Percentiles rank a stretch among this genome's conserved stretches.
Conservation (phyloP, 2,797 vertebrate genomes). For the Distichodus sexfasciatus region DNA sequence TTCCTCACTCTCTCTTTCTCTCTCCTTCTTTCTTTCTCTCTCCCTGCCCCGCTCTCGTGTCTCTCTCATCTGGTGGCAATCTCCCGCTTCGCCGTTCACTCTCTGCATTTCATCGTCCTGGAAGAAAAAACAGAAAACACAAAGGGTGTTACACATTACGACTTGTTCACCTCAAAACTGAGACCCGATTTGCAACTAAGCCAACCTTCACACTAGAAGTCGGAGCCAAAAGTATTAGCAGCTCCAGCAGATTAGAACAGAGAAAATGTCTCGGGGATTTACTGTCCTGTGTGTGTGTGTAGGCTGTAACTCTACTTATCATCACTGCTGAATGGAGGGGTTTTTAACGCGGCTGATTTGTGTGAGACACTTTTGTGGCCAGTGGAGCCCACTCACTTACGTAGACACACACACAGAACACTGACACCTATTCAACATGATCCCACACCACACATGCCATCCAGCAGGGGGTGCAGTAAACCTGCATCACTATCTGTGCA, state of each 20-base stretch:
- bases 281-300: slow-evolving; percentile 40
- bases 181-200: background rate
- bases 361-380: slow-evolving; percentile 72
- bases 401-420: slow-evolving; percentile 58
- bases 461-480: slow-evolving; percentile 59
- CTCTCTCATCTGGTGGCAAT: slow-evolving; percentile 61
- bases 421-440: slow-evolving; percentile 66
- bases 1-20: slow-evolving; percentile 41
- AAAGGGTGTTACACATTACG: background rate
- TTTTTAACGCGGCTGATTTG: slow-evolving; percentile 48
- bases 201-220: background rate
- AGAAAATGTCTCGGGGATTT: slow-evolving; percentile 11
- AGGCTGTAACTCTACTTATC: slow-evolving; percentile 65
- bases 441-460: slow-evolving; percentile 68
- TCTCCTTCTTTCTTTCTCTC: background rate
- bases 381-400: slow-evolving; percentile 44
- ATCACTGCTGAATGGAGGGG: slow-evolving; percentile 60
- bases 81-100: slow-evolving; percentile 76
- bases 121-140: slow-evolving; percentile 4
- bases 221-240: slow-evolving; percentile 18
- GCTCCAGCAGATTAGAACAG: slow-evolving; percentile 30
- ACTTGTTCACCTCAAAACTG: background rate
- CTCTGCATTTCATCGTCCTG: slow-evolving; percentile 81
- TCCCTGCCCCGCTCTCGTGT: slow-evolving; percentile 49
- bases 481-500: no score